Base-by-base conservation (phyloP, 2,797 vertebrate genomes). In the Anomalospiza imberbis region DNA sequence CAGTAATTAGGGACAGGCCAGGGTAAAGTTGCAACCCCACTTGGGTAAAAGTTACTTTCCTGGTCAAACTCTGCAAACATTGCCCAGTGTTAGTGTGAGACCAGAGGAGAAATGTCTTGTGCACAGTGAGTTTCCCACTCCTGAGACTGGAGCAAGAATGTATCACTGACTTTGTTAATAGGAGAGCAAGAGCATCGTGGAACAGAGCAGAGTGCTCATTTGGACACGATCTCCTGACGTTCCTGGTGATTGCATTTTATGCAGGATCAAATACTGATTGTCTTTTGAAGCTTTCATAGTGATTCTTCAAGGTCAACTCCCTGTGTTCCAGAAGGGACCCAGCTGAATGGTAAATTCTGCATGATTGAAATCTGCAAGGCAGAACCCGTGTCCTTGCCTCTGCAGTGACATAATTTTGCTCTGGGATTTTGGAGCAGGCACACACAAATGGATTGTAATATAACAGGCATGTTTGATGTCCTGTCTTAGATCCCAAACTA, bases 401-500 rank as follows among this genome's bases (percentile, higher is more conserved):
- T 77, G 36, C 82, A 84, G 63, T 55, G 78, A 66, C 77, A 88
- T 32, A 26, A 81, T 91, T 96, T 91, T 94, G 29, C 57, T 78
- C 55, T 80, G 87, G 42, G 85, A 91, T 88, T 94, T 78, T 66
- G 78, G 36, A 89, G 62, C 70, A 75, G 73, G 66, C 20, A 21
- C 55, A 42, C 10, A 2, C 22, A 50, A 73, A 57, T 63, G 68
- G 61, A 40, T 75, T 78, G 73, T 73, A 50, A 58, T 62, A 54
- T 0, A 89, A 62, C 65, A 77, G 61, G 65, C 50, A 60, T 62
- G 65, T 96, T 92, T 93, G 89, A 92, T 88, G 53, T 57, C 77
- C 88, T 89, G 50, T 25, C 75, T 92, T 85, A 90, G 94, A 91
- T 94, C 93, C 79, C 88, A 72, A 58, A 88, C 93, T 92, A 91